A percentile compares a stretch with the other conserved stretches of the same genome.
Conservation (phyloP, 2,113 vertebrate genomes). For the Henicopernis longicauda region DNA sequence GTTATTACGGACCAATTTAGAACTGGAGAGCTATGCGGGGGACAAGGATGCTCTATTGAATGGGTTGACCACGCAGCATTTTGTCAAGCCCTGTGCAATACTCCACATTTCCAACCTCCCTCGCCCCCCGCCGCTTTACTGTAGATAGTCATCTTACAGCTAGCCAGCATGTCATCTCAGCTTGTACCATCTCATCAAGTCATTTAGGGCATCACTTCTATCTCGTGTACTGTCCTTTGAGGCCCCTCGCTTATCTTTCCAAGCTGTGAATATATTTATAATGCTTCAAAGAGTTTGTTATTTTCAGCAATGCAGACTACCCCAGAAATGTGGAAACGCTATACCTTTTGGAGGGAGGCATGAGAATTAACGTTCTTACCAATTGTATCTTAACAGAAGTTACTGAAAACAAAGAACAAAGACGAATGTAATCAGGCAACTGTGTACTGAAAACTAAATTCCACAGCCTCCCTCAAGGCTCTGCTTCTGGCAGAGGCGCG, state of each 20-base stretch:
- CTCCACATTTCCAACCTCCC: constrained; percentile 41
- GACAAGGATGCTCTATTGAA: constrained; percentile 59
- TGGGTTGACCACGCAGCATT: constrained; percentile 86
- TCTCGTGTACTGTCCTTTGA: not conserved
- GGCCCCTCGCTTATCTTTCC: constrained; percentile 19
- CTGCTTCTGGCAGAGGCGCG: not conserved
- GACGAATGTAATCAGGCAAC: not conserved
- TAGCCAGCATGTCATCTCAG: constrained; percentile 39
- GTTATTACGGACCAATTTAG: constrained; percentile 78
- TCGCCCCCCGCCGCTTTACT: not conserved
- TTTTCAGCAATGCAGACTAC: constrained; percentile 33
- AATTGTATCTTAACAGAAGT: not conserved
- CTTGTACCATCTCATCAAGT: constrained; percentile 37
- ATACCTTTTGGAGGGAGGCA: constrained; percentile 14
- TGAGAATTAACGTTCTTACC: not conserved
- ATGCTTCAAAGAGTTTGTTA: constrained; percentile 29
- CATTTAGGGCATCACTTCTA: constrained; percentile 26
- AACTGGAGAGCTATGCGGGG: constrained; percentile 76
- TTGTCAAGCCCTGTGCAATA: constrained; percentile 98
- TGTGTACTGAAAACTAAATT: not conserved
- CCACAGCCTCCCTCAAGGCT: not conserved
- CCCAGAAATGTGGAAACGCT: constrained; percentile 35
- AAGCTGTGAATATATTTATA: constrained; percentile 61
- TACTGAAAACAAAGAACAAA: not conserved
- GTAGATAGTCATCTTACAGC: constrained; percentile 4